Percentiles rank a stretch among this genome's conserved stretches.
These are phyloP conservation scores for Rattus rattus DNA, from an alignment of 2,113 vertebrate species.

Conservation along the genomic window DNA sequence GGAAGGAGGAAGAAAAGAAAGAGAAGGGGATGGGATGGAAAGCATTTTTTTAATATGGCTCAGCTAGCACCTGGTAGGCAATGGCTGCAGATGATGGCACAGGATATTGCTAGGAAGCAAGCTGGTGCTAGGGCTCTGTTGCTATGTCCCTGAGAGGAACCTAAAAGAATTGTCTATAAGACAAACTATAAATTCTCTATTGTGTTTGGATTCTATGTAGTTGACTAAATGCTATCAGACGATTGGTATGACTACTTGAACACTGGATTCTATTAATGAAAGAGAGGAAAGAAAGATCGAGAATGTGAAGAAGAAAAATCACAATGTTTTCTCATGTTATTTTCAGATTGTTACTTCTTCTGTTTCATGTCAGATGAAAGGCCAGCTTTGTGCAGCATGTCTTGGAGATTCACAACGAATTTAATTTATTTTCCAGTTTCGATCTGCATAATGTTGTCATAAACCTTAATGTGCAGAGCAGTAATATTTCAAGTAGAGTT, in stretches of 20 bases:
- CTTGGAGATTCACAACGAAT: slow-evolving; percentile 22
- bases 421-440: slow-evolving; percentile 59
- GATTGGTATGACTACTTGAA: neutral
- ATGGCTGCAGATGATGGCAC: no score
- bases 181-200: neutral
- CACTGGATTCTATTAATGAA: neutral
- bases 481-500: slow-evolving; percentile 61
- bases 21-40: no score
- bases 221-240: neutral
- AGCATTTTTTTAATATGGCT: no score
- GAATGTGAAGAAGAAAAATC: neutral
- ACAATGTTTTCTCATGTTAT: slow-evolving; percentile 2
- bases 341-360: slow-evolving; percentile 27
- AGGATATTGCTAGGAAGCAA: no score
- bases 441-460: slow-evolving; percentile 40
- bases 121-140: no score
- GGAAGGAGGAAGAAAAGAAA: no score
- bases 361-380: neutral
- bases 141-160: no score
- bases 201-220: neutral
- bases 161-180: no score
- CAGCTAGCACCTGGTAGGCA: no score
- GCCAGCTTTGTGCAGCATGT: neutral
- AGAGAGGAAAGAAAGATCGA: neutral
- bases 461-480: slow-evolving; percentile 51